phyloP scores from a whole-genome alignment of 2,888 invertebrate species.

The Steinernema carpocapsae region DNA sequence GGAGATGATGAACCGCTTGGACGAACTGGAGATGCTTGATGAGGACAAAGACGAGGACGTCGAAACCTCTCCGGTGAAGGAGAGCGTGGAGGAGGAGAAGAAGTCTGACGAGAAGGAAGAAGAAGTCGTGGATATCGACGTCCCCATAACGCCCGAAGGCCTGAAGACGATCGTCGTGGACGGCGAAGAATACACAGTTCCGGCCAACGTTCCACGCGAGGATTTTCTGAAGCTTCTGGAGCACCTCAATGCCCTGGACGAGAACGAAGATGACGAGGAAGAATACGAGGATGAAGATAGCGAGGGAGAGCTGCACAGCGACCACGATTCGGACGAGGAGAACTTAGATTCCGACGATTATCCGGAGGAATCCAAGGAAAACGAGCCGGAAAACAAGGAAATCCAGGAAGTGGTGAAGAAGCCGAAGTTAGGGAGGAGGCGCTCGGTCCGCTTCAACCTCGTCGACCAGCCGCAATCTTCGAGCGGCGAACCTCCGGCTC shows the following conservation, averaged over 20 bases:
- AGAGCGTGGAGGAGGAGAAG: background rate
- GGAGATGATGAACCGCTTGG: constrained; percentile 1
- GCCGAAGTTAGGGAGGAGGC: constrained; percentile 1
- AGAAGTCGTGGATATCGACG: background rate
- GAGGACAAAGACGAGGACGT: background rate
- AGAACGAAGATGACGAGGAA: background rate
- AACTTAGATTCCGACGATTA: constrained; percentile 28
- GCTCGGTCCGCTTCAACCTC: background rate
- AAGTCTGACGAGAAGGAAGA: background rate
- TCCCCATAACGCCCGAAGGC: background rate
- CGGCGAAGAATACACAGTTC: background rate
- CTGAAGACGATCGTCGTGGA: constrained; percentile 1
- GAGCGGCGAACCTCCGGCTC: constrained; percentile 3
- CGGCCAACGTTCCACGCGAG: background rate
- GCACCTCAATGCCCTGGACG: constrained; percentile 2
- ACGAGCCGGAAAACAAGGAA: background rate
- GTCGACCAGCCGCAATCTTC: constrained; percentile 22
- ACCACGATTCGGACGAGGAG: constrained; percentile 26
- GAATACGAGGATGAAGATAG: constrained; percentile 18
- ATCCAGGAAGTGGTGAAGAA: too few species aligned
- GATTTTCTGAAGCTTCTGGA: constrained; percentile 15
- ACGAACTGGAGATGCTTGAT: constrained; percentile 29
- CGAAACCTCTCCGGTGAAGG: background rate
- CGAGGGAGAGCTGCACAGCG: constrained; percentile 20
- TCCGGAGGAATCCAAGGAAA: background rate